Percentiles rank a stretch among this genome's conserved stretches.
phyloP scores from a whole-genome alignment of 2,113 vertebrate genomes.

The Myiozetetes cayanensis region DNA sequence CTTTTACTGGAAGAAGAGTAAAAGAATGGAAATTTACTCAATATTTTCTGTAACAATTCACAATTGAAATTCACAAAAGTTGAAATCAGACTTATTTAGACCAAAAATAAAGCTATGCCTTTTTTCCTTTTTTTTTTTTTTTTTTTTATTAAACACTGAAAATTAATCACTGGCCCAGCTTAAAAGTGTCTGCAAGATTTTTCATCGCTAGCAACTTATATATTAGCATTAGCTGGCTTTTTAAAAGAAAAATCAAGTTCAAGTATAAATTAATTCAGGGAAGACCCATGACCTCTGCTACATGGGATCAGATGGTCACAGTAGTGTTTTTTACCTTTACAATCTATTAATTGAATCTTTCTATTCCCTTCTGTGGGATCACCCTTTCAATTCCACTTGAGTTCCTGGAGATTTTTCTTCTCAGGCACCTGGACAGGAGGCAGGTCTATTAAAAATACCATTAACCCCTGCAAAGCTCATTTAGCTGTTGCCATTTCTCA shows the following conservation, averaged over 20 bases:
- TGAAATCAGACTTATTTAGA: slow-evolving; percentile 21
- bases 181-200: slow-evolving; percentile 7
- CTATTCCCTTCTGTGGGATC: neutral
- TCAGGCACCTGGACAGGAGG: neutral
- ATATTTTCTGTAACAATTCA: neutral
- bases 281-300: slow-evolving; percentile 5
- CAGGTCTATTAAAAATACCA: slow-evolving; percentile 33
- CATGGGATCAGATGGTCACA: neutral
- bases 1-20: slow-evolving; percentile 19
- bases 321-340: neutral
- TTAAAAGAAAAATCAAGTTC: neutral
- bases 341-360: slow-evolving; percentile 60
- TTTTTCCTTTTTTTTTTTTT: neutral
- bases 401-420: slow-evolving; percentile 12
- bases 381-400: neutral
- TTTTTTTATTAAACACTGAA: neutral
- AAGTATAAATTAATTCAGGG: neutral
- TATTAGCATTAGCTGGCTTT: neutral
- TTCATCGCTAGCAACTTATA: neutral
- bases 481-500: slow-evolving; percentile 14
- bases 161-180: neutral
- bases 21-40: slow-evolving; percentile 19
- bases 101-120: neutral
- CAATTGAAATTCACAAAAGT: neutral
- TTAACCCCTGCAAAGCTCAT: slow-evolving; percentile 6